phyloP scores from a whole-genome alignment of 2,888 invertebrate species.

The Dromius quadrimaculatus region DNA sequence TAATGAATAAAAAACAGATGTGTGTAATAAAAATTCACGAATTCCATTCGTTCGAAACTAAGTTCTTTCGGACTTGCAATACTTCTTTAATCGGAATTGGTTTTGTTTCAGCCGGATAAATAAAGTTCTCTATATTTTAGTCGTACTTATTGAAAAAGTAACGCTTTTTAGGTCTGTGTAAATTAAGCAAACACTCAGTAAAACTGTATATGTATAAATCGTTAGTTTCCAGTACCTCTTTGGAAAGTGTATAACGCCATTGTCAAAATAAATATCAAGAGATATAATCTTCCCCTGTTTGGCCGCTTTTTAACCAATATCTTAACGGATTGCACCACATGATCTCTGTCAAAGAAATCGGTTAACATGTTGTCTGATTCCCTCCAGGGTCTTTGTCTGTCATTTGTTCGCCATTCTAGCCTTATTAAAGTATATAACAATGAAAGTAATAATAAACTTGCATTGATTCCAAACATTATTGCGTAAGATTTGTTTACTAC shows the following conservation, averaged over 20 bases:
- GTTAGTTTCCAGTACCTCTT: conserved; percentile 68
- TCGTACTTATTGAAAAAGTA: too few relatives aligned
- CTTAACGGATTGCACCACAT: conserved; percentile 73
- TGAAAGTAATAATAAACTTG: conserved; percentile 71
- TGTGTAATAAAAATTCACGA: too few relatives aligned
- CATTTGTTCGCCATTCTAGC: conserved; percentile 79
- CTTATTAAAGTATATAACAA: conserved; percentile 75
- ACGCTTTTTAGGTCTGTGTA: too few relatives aligned
- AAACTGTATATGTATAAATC: too few relatives aligned
- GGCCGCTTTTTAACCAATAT: conserved; percentile 74
- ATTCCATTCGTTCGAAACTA: too few relatives aligned
- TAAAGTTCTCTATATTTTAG: too few relatives aligned
- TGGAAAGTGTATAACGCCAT: conserved; percentile 88
- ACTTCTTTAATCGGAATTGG: too few relatives aligned
- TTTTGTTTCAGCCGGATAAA: too few relatives aligned
- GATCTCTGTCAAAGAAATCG: conserved; percentile 81
- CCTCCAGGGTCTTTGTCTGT: conserved; percentile 73
- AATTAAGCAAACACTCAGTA: too few relatives aligned
- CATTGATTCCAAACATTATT: conserved; percentile 80
- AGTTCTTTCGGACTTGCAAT: too few relatives aligned
- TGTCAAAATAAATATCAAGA: conserved; percentile 77
- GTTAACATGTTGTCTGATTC: conserved; percentile 70
- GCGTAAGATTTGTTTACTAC: conserved; percentile 76
- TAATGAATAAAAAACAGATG: too few relatives aligned
- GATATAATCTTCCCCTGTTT: conserved; percentile 71